phyloP scores from a whole-genome alignment of 2,113 vertebrate genomes.

The Rattus rattus region DNA sequence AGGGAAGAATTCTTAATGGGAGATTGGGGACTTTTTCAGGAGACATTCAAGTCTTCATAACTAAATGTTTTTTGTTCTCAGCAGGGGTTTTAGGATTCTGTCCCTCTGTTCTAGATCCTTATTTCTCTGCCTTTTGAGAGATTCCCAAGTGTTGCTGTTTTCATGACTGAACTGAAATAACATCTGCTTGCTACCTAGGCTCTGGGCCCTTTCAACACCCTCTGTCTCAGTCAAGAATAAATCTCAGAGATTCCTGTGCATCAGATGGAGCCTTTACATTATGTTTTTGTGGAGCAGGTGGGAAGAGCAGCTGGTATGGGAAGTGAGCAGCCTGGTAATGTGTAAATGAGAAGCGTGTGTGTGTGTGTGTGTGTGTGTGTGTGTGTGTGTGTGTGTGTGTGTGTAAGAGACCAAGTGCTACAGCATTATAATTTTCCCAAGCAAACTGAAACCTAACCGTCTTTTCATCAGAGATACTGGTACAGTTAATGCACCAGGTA shows the following conservation, averaged over 20 bases:
- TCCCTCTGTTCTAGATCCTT: not conserved
- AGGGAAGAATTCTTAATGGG: slow-evolving; percentile 22
- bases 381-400: not conserved
- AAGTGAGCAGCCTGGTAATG: slow-evolving; percentile 87
- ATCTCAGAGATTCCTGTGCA: slow-evolving; percentile 81
- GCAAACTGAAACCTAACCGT: slow-evolving; percentile 84
- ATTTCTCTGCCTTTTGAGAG: slow-evolving; percentile 2
- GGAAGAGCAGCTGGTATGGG: slow-evolving; percentile 87
- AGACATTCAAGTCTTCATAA: not conserved
- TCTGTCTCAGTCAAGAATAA: slow-evolving; percentile 75
- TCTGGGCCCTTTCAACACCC: slow-evolving; percentile 59
- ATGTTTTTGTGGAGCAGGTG: slow-evolving; percentile 84
- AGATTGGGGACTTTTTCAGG: not conserved
- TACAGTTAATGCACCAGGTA: slow-evolving; percentile 77
- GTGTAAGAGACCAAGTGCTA: slow-evolving; percentile 64
- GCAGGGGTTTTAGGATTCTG: slow-evolving; percentile 1
- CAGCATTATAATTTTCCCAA: slow-evolving; percentile 81
- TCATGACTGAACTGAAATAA: slow-evolving; percentile 66
- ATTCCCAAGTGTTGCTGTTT: slow-evolving; percentile 52
- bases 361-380: slow-evolving; percentile 3
- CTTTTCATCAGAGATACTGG: slow-evolving; percentile 80
- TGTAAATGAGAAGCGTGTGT: slow-evolving; percentile 69
- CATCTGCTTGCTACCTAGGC: slow-evolving; percentile 76
- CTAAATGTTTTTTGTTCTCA: slow-evolving; percentile 35
- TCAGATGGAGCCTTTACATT: slow-evolving; percentile 85